Base-by-base conservation (phyloP, 92 coral and sea anemone genomes). In the Siderastrea radians region DNA sequence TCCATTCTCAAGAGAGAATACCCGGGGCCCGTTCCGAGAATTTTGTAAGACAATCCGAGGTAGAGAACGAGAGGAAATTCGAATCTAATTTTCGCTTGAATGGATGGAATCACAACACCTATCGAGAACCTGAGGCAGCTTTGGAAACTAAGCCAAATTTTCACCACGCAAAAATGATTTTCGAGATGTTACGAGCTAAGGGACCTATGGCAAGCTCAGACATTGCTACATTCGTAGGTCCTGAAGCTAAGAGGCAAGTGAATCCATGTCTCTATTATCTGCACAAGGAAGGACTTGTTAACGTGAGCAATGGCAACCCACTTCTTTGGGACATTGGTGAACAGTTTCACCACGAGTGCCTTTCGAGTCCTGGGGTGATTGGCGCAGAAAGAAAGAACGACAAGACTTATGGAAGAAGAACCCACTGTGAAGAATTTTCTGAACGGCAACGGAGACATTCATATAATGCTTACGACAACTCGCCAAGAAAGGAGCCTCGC, bases 311-410 rank as follows among this genome's bases (percentile, higher is more conserved):
- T 19, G 68, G 79, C 49, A 80, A 79, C 15, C 65, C 90, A 0
- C 94, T 90, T 6, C 71, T 87, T 54, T 90, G 91, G 90, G 65
- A 80, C 0, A 49, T 84, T 17, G 47, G 52, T 17, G 51, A 60
- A 17, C 77, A 65, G 4, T 61, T 26, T 55, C 17, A 52, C 74
- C 68, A 46, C 17, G 66, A 71, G 45, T 49, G 81, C 11, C 87
- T 26, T 43, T 55, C 49, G 1, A 76, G 49, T 64, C 94, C 93
- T 2, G 98, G 98, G 2, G 94, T 94, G 26, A 94, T 94, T 80
- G 98, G 98, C 19, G 95, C 82, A n/a, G 98, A 90, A 67, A 81
- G 95, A 78, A 89, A 78, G 59, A 60, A 64, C 66, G 79, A 78
- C 49, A 26, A 68, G 63, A 68, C 64, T 44, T 78, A 10, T 16